Evolutionary conservation across 2,888 invertebrate genomes (phyloP).

Genomic region (Chirona hameri): DNA sequence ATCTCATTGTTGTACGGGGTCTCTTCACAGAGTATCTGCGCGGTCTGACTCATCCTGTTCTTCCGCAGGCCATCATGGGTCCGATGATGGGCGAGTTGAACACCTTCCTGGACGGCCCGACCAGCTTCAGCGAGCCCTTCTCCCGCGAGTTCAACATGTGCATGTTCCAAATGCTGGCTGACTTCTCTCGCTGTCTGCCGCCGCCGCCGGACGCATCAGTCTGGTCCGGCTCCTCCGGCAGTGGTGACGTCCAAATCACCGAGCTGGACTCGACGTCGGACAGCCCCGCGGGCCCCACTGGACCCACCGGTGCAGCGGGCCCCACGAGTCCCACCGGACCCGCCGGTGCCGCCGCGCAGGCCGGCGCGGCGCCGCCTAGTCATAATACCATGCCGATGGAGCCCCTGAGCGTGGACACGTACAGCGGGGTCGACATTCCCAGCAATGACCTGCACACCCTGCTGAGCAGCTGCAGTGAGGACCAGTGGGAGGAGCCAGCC

Average conservation of each 20-base stretch:
- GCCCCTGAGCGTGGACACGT: constrained; percentile 2
- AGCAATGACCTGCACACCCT: not conserved
- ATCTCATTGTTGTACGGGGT: too few relatives aligned
- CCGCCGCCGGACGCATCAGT: not conserved
- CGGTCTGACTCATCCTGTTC: too few relatives aligned
- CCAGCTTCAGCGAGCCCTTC: not conserved
- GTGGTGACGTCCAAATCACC: not conserved
- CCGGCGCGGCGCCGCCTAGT: not conserved
- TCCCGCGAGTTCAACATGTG: not conserved
- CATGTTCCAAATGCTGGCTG: constrained; percentile 13
- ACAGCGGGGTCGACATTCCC: not conserved
- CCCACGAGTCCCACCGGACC: not conserved
- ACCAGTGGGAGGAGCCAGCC: not conserved
- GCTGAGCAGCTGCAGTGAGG: constrained; percentile 1
- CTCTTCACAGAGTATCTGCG: too few relatives aligned
- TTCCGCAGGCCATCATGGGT: constrained; percentile 2
- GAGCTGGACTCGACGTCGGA: not conserved
- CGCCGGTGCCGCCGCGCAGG: not conserved
- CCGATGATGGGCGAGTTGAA: not conserved
- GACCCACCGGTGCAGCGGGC: not conserved
- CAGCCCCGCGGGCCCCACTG: not conserved
- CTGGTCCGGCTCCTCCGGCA: not conserved
- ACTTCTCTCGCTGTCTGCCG: not conserved
- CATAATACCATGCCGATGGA: not conserved
- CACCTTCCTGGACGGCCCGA: not conserved